Conservation (phyloP, 2,113 vertebrate genomes). For the Polypterus bichir region DNA sequence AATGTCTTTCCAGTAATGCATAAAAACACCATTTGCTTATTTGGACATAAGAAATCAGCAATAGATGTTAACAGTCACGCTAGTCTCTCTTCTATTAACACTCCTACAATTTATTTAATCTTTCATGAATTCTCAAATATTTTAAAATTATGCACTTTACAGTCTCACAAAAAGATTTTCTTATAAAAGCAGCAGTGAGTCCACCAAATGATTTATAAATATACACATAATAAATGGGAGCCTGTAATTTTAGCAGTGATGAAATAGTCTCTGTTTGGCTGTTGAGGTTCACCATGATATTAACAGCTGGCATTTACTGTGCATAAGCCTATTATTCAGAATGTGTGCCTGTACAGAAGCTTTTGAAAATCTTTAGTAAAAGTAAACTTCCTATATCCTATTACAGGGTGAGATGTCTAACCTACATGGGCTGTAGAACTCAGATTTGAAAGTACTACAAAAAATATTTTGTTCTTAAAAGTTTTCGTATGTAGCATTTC, state of each 20-base stretch:
- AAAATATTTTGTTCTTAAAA: too few relatives aligned
- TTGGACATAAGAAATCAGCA: too few relatives aligned
- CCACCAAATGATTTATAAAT: conserved; percentile 93
- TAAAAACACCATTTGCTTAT: too few relatives aligned
- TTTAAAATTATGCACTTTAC: conserved; percentile 23
- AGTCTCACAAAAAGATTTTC: conserved; percentile 37
- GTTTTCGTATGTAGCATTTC: too few relatives aligned
- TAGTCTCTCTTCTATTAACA: too few relatives aligned
- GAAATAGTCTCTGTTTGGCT: conserved; percentile 70
- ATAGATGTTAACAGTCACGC: too few relatives aligned
- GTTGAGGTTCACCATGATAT: conserved; percentile 76
- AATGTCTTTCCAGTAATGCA: too few relatives aligned
- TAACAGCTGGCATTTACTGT: conserved; percentile 95
- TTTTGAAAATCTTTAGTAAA: conserved; percentile 78
- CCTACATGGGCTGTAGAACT: too few relatives aligned
- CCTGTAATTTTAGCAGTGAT: conserved; percentile 83
- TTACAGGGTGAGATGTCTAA: too few relatives aligned
- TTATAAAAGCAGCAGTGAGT: conserved; percentile 57
- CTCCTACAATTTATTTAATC: too few relatives aligned
- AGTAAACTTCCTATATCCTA: conserved; percentile 80
- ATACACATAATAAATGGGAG: conserved; percentile 86
- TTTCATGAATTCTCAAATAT: too few relatives aligned
- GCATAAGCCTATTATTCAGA: conserved; percentile 93
- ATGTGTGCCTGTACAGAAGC: conserved; percentile 91
- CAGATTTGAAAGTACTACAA: too few relatives aligned